Evolutionary conservation across 2,797 vertebrate genomes (phyloP).

Genomic region (Anas georgica): DNA sequence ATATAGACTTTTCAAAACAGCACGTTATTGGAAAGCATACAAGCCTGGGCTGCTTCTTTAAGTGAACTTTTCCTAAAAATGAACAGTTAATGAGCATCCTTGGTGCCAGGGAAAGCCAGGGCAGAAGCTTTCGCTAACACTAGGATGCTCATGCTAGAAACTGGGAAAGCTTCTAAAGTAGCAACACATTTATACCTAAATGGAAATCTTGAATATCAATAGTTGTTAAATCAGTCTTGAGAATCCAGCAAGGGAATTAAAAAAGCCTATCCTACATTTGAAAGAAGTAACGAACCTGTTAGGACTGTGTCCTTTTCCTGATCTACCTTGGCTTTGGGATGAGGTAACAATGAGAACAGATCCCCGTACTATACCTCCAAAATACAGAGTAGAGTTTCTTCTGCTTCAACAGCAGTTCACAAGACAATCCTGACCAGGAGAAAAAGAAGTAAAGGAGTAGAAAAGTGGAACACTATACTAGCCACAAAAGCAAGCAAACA

Average conservation of each 20-base stretch:
- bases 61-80: background rate
- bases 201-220: background rate
- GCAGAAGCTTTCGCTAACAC: background rate
- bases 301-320: background rate
- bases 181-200: background rate
- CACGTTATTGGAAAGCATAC: background rate
- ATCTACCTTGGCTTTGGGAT: background rate
- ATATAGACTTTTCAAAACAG: background rate
- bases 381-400: background rate
- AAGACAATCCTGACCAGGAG: background rate
- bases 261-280: background rate
- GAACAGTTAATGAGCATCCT: background rate
- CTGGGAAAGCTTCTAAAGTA: background rate
- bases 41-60: background rate
- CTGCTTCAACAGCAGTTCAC: background rate
- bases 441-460: background rate
- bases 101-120: background rate
- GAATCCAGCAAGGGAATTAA: background rate
- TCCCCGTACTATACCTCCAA: background rate
- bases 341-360: background rate
- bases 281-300: background rate
- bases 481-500: background rate
- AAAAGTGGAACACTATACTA: background rate
- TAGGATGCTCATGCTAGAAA: background rate
- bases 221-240: background rate